These are phyloP conservation scores for Pissodes strobi DNA, from an alignment of 1,140 invertebrate genomes.

Conservation along the genomic window DNA sequence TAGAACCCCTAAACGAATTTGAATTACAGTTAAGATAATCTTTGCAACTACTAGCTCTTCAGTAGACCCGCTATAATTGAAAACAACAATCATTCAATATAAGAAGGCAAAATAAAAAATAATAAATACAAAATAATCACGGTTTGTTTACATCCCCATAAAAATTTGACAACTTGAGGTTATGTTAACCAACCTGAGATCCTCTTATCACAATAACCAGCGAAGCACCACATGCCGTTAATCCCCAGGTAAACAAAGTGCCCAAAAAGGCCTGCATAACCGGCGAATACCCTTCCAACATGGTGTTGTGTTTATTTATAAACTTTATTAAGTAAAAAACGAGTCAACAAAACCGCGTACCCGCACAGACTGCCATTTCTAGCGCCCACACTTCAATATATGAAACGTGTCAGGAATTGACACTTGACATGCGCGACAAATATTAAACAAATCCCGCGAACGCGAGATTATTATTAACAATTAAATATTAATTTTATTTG, in stretches of 20 bases:
- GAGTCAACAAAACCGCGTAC: slow-evolving; percentile 42
- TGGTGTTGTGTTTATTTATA: slow-evolving; percentile 57
- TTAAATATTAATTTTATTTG: too few relatives aligned
- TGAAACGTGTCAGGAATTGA: slow-evolving; percentile 36
- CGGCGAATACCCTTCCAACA: slow-evolving; percentile 84
- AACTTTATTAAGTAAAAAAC: slow-evolving; percentile 8
- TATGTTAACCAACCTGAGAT: slow-evolving; percentile 69
- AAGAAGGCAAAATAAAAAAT: too few relatives aligned
- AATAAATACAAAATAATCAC: too few relatives aligned
- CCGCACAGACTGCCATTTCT: slow-evolving; percentile 43
- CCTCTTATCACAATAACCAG: slow-evolving; percentile 88
- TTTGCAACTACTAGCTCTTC: too few relatives aligned
- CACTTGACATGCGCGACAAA: slow-evolving; percentile 25
- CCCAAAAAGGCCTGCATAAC: slow-evolving; percentile 90
- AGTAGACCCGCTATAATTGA: too few relatives aligned
- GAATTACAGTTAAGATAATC: too few relatives aligned
- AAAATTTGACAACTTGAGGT: too few relatives aligned
- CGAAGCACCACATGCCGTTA: slow-evolving; percentile 91
- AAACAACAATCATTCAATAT: too few relatives aligned
- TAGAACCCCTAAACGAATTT: too few relatives aligned
- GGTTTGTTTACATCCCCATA: too few relatives aligned
- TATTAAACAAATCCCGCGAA: too few relatives aligned
- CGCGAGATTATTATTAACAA: too few relatives aligned
- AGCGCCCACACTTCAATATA: slow-evolving; percentile 40
- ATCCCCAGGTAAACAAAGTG: slow-evolving; percentile 94